Evolutionary conservation across 35 echinoderm and acorn worm genomes (phyloP).

Genomic region (Heliocidaris tuberculata): DNA sequence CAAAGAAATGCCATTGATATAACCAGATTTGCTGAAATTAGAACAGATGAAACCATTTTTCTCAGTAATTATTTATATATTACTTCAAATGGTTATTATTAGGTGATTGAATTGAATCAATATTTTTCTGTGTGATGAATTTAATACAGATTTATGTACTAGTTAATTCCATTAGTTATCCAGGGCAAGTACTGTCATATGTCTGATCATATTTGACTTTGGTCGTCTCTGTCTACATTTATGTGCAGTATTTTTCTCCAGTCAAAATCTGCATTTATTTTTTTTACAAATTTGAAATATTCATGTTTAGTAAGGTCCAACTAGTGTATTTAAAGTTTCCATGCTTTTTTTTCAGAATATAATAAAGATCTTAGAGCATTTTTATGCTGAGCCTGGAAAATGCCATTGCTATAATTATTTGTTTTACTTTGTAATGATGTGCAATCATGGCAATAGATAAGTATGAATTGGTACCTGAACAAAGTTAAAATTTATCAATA

Average conservation of each 20-base stretch:
- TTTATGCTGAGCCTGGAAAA: not conserved
- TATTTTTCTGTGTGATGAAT: not conserved
- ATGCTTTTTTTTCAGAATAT: no score
- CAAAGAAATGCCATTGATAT: not conserved
- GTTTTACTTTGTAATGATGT: not conserved
- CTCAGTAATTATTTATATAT: not conserved
- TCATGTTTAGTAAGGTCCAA: no score
- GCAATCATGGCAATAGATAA: not conserved
- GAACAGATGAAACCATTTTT: not conserved
- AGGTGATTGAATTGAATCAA: slow-evolving; percentile 1
- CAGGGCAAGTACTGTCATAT: slow-evolving; percentile 1
- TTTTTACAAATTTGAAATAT: not conserved
- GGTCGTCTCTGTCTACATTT: not conserved
- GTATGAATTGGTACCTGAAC: not conserved
- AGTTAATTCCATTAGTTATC: not conserved
- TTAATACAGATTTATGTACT: not conserved
- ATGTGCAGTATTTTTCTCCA: not conserved
- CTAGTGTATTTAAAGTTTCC: no score
- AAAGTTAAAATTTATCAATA: not conserved
- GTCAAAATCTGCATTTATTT: not conserved
- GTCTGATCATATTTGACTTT: not conserved
- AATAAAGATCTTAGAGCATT: no score
- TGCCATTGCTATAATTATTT: not conserved
- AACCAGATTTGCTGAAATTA: not conserved
- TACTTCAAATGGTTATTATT: not conserved